Evolutionary conservation across 2,797 vertebrate genomes (phyloP), one percentile per base, ranked within the genome.

Genomic region (Melanotaenia maccullochi): DNA sequence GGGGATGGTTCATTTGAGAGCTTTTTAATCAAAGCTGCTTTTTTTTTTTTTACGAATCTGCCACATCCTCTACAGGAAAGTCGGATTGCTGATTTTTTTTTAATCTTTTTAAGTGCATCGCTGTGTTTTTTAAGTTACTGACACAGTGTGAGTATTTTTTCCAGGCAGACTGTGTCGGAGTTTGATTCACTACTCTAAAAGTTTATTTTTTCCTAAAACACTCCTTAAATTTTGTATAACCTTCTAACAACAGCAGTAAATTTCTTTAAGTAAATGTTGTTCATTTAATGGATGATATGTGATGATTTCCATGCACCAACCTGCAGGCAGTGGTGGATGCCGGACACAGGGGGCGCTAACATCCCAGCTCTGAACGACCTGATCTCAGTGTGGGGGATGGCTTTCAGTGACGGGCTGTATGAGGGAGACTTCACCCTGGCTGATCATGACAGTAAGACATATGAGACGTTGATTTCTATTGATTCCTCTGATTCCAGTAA

Each of bases 281-380:
- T 33, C 32, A n/a, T 56, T 49, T 14, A 65, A 38, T 22, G 4
- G n/a, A 20, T 58, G 8, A 36, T 16, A 6, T 51, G 13, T 51
- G 49, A 64, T 73, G 25, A 51, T 42, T 4, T 59, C 24, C 3
- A 5, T 71, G 11, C 13, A 14, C 3, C 47, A 4, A 47, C 75
- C 40, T 89, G 56, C 78, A 99, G 98, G 78, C 98, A 99, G 75
- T 99, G 98, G 98, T 99, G 98, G 98, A 99, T 99, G 98, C 98
- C 98, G 0, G 98, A 99, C 90, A 99, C 98, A 9, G 98, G 98
- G 84, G 98, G 98, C 54, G 97, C 98, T 58, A 99, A 99, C 25
- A 87, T 99, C 55, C 98, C 98, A 12, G 98, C 98, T 24, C 91
- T 99, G 62, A 99, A 99, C 0, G 97, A 99, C 75, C 94, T 99